phyloP scores from a whole-genome alignment of 2,888 invertebrate species.

The Tubiluchus corallicola region DNA sequence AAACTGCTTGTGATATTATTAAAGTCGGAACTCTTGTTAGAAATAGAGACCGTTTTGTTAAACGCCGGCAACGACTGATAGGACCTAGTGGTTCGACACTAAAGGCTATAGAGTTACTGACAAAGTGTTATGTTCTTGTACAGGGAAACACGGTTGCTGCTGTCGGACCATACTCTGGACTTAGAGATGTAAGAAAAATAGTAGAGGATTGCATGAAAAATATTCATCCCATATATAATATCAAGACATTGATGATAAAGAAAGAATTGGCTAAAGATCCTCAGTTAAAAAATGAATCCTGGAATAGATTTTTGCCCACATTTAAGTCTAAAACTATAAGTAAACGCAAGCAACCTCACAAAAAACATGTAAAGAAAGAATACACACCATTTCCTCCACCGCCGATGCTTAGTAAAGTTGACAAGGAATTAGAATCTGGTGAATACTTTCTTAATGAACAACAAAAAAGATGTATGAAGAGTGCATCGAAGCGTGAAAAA shows the following conservation, averaged over 20 bases:
- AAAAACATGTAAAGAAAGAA: slow-evolving; percentile 68
- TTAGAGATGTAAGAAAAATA: slow-evolving; percentile 48
- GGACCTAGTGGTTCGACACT: slow-evolving; percentile 96
- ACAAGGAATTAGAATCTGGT: slow-evolving; percentile 77
- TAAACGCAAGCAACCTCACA: slow-evolving; percentile 68
- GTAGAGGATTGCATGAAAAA: slow-evolving; percentile 96
- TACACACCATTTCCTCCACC: slow-evolving; percentile 97
- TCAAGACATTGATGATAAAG: slow-evolving; percentile 82
- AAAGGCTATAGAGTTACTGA: slow-evolving; percentile 82
- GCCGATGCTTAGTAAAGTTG: slow-evolving; percentile 77
- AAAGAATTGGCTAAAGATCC: slow-evolving; percentile 83
- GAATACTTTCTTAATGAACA: slow-evolving; percentile 73
- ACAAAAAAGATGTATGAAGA: slow-evolving; percentile 39
- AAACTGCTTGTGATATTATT: slow-evolving; percentile 80
- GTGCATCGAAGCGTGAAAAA: slow-evolving; percentile 37
- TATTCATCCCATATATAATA: slow-evolving; percentile 94
- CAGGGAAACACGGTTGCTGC: slow-evolving; percentile 94
- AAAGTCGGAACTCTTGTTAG: slow-evolving; percentile 78
- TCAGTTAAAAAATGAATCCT: slow-evolving; percentile 71
- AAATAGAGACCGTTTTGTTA: slow-evolving; percentile 83
- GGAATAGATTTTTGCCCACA: slow-evolving; percentile 90
- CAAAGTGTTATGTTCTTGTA: slow-evolving; percentile 85
- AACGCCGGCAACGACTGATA: slow-evolving; percentile 77
- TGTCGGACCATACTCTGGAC: slow-evolving; percentile 82
- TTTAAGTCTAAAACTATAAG: slow-evolving; percentile 73